Percentiles rank a stretch among this genome's conserved stretches.
These are phyloP conservation scores for Apotomis betuletana DNA, from an alignment of 2,888 invertebrate genomes.

Conservation along the genomic window DNA sequence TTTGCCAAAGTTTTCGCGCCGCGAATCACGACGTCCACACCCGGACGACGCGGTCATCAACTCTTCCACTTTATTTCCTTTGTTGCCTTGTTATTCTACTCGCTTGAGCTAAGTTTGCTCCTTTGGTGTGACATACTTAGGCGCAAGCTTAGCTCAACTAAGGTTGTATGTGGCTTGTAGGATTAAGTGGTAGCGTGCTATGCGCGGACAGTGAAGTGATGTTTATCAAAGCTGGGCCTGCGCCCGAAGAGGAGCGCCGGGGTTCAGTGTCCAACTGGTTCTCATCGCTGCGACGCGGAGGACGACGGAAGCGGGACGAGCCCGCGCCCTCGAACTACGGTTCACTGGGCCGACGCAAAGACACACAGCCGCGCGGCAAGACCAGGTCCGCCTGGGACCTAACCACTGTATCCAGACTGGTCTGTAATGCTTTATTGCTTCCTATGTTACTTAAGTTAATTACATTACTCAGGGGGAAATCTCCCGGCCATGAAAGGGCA, in stretches of 20 bases:
- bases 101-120: neutral
- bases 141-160: neutral
- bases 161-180: conserved; percentile 59
- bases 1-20: conserved; percentile 1
- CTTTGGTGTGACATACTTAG: neutral
- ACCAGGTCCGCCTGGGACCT: conserved; percentile 85
- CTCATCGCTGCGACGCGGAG: conserved; percentile 88
- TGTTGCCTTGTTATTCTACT: conserved; percentile 57
- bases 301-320: conserved; percentile 76
- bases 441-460: neutral
- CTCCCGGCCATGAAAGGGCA: neutral
- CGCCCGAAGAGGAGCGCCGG: conserved; percentile 84
- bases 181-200: conserved; percentile 64
- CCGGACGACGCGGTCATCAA: conserved; percentile 61
- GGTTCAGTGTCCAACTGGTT: conserved; percentile 91
- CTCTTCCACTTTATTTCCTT: conserved; percentile 75
- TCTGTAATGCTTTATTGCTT: conserved; percentile 66
- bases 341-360: conserved; percentile 80
- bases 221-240: conserved; percentile 81
- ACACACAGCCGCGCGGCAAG: conserved; percentile 75
- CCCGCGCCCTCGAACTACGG: conserved; percentile 75
- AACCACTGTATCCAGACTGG: conserved; percentile 82
- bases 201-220: conserved; percentile 77
- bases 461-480: neutral
- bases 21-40: conserved; percentile 5